Evolutionary conservation across 1,140 invertebrate species (phyloP).

Genomic region (Akabosia matsudoensis): DNA sequence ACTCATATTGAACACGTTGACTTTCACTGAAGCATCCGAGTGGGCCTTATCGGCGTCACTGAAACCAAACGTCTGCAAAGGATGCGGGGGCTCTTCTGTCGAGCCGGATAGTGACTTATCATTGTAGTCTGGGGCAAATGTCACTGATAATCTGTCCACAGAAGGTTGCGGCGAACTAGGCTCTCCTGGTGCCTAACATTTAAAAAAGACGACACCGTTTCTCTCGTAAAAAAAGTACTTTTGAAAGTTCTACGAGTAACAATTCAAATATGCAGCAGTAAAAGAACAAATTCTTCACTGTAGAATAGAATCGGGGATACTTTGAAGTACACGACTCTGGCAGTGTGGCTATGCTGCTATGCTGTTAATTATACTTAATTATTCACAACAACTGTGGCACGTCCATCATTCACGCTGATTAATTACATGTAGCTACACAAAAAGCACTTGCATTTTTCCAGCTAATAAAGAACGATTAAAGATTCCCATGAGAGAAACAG

Average conservation of each 20-base stretch:
- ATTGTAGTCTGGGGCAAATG: conserved; percentile 59
- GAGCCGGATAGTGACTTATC: conserved; percentile 15
- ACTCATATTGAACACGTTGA: conserved; percentile 50
- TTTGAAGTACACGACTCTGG: too few relatives aligned
- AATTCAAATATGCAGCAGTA: too few relatives aligned
- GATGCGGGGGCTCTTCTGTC: conserved; percentile 43
- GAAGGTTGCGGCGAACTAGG: conserved; percentile 63
- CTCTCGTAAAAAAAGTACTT: background rate
- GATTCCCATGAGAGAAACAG: background rate
- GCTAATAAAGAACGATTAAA: background rate
- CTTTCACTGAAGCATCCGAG: conserved; percentile 51
- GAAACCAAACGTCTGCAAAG: background rate
- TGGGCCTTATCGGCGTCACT: background rate
- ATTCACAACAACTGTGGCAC: background rate
- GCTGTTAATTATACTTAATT: background rate
- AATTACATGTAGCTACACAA: background rate
- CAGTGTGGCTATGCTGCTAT: too few relatives aligned
- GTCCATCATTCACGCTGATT: background rate
- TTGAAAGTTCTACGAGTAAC: background rate
- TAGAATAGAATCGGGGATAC: too few relatives aligned
- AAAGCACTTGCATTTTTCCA: too few relatives aligned
- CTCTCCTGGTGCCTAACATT: conserved; percentile 46
- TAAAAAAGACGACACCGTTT: background rate
- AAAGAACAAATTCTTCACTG: too few relatives aligned
- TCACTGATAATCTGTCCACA: conserved; percentile 65